Evolutionary conservation across 2,113 vertebrate genomes (phyloP).

Genomic region (Steatornis caripensis): DNA sequence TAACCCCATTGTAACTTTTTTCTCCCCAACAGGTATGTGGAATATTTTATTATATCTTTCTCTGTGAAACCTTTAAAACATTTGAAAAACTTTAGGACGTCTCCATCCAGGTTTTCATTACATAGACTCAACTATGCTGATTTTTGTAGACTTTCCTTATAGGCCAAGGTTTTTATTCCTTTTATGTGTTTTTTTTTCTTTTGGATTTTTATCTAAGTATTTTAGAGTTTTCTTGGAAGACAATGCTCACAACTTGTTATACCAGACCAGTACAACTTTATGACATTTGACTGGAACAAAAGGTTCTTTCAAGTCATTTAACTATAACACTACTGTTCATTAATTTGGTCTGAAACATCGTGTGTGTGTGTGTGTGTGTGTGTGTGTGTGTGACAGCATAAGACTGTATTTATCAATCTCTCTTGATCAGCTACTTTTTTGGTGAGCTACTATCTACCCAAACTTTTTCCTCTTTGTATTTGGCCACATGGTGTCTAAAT

Average conservation of each 20-base stretch:
- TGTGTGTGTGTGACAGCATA: neutral
- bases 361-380: neutral
- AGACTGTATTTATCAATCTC: neutral
- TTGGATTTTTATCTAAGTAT: neutral
- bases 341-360: neutral
- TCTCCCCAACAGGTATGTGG: accelerated
- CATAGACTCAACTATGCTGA: neutral
- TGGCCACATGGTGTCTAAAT: neutral
- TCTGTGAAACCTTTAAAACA: neutral
- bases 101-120: neutral
- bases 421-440: neutral
- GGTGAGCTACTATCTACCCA: neutral
- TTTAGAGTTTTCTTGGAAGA: neutral
- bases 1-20: neutral
- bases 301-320: neutral
- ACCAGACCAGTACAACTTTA: neutral
- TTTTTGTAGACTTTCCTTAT: neutral
- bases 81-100: neutral
- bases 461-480: neutral
- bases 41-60: neutral
- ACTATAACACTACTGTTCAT: neutral
- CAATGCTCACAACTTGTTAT: neutral
- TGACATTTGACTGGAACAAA: neutral
- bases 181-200: neutral
- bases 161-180: neutral